Evolutionary conservation across 2,888 invertebrate species (phyloP).

Genomic region (Drosophila atripex): DNA sequence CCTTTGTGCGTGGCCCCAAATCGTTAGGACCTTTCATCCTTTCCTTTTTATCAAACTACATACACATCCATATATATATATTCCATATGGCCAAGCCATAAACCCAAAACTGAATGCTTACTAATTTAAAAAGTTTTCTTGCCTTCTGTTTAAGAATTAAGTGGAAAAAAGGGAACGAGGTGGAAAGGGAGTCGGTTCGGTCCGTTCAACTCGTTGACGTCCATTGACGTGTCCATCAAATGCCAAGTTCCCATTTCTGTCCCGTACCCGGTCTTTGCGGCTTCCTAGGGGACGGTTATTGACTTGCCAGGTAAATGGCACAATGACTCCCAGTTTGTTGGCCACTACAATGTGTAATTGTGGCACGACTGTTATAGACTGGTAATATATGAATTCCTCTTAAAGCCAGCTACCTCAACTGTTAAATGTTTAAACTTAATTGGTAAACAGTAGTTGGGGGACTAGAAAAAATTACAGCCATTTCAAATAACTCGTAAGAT

Average conservation of each 20-base stretch:
- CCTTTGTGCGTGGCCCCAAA: constrained; percentile 35
- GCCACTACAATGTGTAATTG: constrained; percentile 49
- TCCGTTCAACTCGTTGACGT: constrained; percentile 50
- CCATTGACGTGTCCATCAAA: constrained; percentile 66
- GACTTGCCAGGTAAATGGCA: constrained; percentile 62
- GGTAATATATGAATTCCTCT: constrained; percentile 4
- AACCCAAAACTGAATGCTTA: constrained; percentile 12
- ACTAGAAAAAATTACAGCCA: not conserved
- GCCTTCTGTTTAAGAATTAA: constrained; percentile 40
- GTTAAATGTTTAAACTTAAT: constrained; percentile 11
- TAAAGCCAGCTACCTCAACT: not conserved
- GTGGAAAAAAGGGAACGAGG: constrained; percentile 15
- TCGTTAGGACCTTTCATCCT: constrained; percentile 34
- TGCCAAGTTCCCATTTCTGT: constrained; percentile 34
- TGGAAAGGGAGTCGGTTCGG: constrained; percentile 3
- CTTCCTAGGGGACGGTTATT: constrained; percentile 54
- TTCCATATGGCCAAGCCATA: constrained; percentile 13
- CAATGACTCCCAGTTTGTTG: constrained; percentile 62
- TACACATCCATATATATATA: not conserved
- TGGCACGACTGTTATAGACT: constrained; percentile 34
- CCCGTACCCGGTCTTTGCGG: constrained; percentile 7
- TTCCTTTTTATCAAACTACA: constrained; percentile 6
- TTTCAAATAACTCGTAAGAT: not conserved
- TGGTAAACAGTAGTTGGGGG: not conserved
- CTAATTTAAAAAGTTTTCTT: constrained; percentile 45